These are phyloP conservation scores for Thera britannica DNA, from an alignment of 2,888 invertebrate species.

Conservation along the genomic window DNA sequence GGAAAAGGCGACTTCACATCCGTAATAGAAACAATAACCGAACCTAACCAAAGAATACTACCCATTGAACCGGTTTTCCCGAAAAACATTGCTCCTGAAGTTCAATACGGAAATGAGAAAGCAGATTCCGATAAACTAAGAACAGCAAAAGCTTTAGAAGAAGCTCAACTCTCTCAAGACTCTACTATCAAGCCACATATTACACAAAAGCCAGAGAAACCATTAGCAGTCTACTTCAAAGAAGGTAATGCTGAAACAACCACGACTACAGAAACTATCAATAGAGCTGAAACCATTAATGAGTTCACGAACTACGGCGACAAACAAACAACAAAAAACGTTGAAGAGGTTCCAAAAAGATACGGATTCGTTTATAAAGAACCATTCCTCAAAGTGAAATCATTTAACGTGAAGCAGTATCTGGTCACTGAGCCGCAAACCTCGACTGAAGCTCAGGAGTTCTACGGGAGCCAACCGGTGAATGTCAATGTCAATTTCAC, in stretches of 20 bases:
- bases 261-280: slow-evolving; percentile 59
- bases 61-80: slow-evolving; percentile 75
- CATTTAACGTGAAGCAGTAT: slow-evolving; percentile 41
- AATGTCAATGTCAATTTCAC: slow-evolving; percentile 74
- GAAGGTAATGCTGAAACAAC: slow-evolving; percentile 57
- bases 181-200: slow-evolving; percentile 77
- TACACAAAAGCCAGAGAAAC: slow-evolving; percentile 77
- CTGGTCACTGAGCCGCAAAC: slow-evolving; percentile 45
- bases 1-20: slow-evolving; percentile 58
- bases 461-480: slow-evolving; percentile 48
- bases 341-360: slow-evolving; percentile 46
- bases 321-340: slow-evolving; percentile 53
- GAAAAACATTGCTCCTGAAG: slow-evolving; percentile 75
- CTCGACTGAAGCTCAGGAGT: slow-evolving; percentile 57
- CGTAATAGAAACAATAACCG: slow-evolving; percentile 53
- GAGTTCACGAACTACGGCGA: slow-evolving; percentile 60
- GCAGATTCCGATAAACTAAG: slow-evolving; percentile 69
- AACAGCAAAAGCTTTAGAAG: slow-evolving; percentile 62
- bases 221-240: slow-evolving; percentile 72
- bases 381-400: slow-evolving; percentile 36
- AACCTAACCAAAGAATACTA: slow-evolving; percentile 55
- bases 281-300: slow-evolving; percentile 64
- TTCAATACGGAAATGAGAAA: slow-evolving; percentile 81
- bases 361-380: slow-evolving; percentile 48
- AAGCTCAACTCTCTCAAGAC: slow-evolving; percentile 54